These are phyloP conservation scores for Aleiodes sp. DNA, from an alignment of 1,140 invertebrate species.

Conservation along the genomic window DNA sequence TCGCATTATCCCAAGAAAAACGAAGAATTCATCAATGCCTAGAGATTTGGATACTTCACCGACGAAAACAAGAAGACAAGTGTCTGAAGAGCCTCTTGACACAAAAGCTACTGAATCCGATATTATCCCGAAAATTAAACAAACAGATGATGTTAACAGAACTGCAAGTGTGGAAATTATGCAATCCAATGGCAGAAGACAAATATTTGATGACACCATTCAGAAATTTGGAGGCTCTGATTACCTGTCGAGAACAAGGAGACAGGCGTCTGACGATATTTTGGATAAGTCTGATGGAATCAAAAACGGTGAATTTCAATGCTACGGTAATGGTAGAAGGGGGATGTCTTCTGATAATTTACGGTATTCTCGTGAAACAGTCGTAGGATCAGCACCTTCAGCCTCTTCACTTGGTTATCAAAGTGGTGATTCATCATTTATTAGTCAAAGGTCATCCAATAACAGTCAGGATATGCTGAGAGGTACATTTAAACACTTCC, in stretches of 20 bases:
- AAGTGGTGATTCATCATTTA: slow-evolving; percentile 35
- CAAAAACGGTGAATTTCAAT: slow-evolving; percentile 29
- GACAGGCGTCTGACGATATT: slow-evolving; percentile 54
- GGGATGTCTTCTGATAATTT: slow-evolving; percentile 59
- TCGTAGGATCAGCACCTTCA: slow-evolving; percentile 33
- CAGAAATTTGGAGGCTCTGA: slow-evolving; percentile 30
- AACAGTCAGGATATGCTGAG: slow-evolving; percentile 39
- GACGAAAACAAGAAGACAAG: slow-evolving; percentile 48
- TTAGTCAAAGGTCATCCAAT: slow-evolving; percentile 37
- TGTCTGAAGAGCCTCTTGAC: slow-evolving; percentile 11
- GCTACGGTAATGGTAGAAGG: slow-evolving; percentile 41
- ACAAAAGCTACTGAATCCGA: background rate
- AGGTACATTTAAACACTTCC: slow-evolving; percentile 48
- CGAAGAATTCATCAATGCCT: slow-evolving; percentile 21
- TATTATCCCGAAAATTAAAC: background rate
- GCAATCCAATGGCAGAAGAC: slow-evolving; percentile 20
- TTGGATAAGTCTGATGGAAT: slow-evolving; percentile 47
- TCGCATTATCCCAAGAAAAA: slow-evolving; percentile 13
- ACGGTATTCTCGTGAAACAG: slow-evolving; percentile 37
- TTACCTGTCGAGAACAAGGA: slow-evolving; percentile 42
- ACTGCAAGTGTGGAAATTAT: slow-evolving; percentile 6
- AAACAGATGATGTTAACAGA: slow-evolving; percentile 6
- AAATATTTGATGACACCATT: slow-evolving; percentile 32
- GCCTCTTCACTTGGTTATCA: slow-evolving; percentile 36
- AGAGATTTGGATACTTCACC: slow-evolving; percentile 42